Evolutionary conservation across 2,888 invertebrate species (phyloP).

Genomic region (Subacronicta megacephala): DNA sequence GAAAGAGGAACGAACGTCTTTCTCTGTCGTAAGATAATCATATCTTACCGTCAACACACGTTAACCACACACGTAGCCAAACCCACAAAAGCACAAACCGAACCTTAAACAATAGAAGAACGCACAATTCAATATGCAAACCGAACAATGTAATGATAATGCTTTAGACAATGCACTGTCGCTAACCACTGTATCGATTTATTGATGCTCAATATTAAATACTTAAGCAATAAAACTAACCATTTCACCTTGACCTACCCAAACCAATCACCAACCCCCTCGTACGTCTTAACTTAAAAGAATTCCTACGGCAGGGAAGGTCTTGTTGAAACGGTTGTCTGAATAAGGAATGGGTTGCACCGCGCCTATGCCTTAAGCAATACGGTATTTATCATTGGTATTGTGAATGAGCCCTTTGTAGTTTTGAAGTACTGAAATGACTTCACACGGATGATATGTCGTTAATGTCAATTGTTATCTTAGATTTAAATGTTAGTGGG

Average conservation of each 20-base stretch:
- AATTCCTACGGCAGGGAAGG: conserved; percentile 55
- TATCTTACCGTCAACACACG: conserved; percentile 45
- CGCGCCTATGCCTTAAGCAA: conserved; percentile 79
- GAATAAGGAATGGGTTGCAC: conserved; percentile 68
- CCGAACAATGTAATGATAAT: conserved; percentile 87
- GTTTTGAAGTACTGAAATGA: conserved; percentile 69
- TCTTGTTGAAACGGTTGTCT: conserved; percentile 62
- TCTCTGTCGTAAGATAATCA: conserved; percentile 43
- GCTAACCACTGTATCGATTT: conserved; percentile 87
- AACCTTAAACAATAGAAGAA: conserved; percentile 82
- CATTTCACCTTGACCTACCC: conserved; percentile 66
- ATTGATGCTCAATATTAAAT: conserved; percentile 83
- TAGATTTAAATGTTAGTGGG: conserved; percentile 52
- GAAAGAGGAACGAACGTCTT: conserved; percentile 40
- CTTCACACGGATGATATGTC: conserved; percentile 69
- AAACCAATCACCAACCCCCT: conserved; percentile 54
- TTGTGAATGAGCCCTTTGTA: conserved; percentile 77
- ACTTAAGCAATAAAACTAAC: conserved; percentile 78
- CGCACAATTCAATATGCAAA: conserved; percentile 88
- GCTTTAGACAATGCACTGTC: conserved; percentile 86
- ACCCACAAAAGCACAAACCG: no score
- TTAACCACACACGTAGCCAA: conserved; percentile 84
- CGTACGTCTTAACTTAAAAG: conserved; percentile 37
- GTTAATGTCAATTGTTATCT: conserved; percentile 68
- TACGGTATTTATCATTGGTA: conserved; percentile 82